These are phyloP conservation scores for Alloplasta piceator DNA, from an alignment of 2,888 invertebrate species.

Conservation along the genomic window DNA sequence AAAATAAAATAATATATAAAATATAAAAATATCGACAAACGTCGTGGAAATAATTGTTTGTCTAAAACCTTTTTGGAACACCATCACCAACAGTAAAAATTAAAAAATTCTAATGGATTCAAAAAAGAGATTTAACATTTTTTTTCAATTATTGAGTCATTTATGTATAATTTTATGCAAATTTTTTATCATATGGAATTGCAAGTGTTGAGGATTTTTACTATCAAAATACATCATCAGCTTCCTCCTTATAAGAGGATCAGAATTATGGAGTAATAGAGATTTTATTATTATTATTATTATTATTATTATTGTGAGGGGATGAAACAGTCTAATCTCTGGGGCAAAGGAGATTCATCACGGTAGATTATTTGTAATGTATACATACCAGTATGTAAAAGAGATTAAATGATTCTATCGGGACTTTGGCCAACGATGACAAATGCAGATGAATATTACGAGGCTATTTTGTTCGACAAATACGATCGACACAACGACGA, in stretches of 20 bases:
- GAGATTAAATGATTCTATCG: conserved; percentile 13
- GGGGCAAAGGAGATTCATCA: conserved; percentile 37
- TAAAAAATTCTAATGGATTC: too few relatives aligned
- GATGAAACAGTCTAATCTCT: conserved; percentile 18
- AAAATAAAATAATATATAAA: too few relatives aligned
- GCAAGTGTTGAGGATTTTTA: too few relatives aligned
- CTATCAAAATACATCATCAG: too few relatives aligned
- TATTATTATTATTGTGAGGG: background rate
- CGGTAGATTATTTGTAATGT: conserved; percentile 15
- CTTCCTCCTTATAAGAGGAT: background rate
- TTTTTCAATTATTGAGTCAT: too few relatives aligned
- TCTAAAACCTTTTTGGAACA: too few relatives aligned
- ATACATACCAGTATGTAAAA: background rate
- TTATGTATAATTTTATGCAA: too few relatives aligned
- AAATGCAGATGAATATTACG: conserved; percentile 9
- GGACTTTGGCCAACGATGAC: conserved; percentile 15
- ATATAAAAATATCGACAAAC: too few relatives aligned
- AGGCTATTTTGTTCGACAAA: conserved; percentile 1
- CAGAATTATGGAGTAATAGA: background rate
- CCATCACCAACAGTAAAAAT: too few relatives aligned
- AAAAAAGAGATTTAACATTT: too few relatives aligned
- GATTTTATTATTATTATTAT: conserved; percentile 12
- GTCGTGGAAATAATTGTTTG: too few relatives aligned
- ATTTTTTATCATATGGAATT: too few relatives aligned
- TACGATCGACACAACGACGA: background rate